Evolutionary conservation across 2,113 vertebrate genomes (phyloP), one percentile per base, ranked within the genome.

Genomic region (Labeo catla): DNA sequence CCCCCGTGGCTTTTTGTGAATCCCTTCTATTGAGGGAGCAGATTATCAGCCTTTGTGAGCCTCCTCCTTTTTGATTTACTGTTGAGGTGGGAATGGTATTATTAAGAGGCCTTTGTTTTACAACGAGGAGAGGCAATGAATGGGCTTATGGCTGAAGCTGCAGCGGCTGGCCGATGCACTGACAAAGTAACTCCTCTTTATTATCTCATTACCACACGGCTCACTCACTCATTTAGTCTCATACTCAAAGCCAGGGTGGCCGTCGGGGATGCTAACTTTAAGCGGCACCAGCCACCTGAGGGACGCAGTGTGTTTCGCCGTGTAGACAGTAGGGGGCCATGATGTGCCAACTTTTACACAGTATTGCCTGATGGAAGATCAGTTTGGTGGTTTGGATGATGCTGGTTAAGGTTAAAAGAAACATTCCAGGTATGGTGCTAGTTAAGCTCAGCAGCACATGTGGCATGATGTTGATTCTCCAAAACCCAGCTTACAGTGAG

Each of bases 21-120:
- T 80, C 88, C 90, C 86, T 72, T 89, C 91, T 88, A 90, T 81
- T 91, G 90, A 88, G 81, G 88, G 88, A 93, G 86, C 87, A 91
- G 93, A 94, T 93, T 94, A 94, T 93, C 91, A 90, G 90, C 86
- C 90, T 92, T 87, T 76, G 87, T 68, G 79, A 91, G 84, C 88
- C 90, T 86, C 86, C 90, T 88, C 86, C 83, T 91, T 93, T 94
- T 94, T 94, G 93, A 95, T 95, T 93, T 93, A 94, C 90, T 90
- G 90, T 91, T 90, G 87, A 91, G 85, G 86, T 85, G 87, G 84
- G 80, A 86, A 89, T 85, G 86, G 87, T 92, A 90, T 93, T 93
- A 93, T 90, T 94, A 91, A 93, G 88, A 80, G 90, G 90, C 90
- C 87, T 91, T 92, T 95, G 93, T 94, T 94, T 94, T 89, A 94